Evolutionary conservation across 2,888 invertebrate genomes (phyloP).

Genomic region (Serrognathus titanus): DNA sequence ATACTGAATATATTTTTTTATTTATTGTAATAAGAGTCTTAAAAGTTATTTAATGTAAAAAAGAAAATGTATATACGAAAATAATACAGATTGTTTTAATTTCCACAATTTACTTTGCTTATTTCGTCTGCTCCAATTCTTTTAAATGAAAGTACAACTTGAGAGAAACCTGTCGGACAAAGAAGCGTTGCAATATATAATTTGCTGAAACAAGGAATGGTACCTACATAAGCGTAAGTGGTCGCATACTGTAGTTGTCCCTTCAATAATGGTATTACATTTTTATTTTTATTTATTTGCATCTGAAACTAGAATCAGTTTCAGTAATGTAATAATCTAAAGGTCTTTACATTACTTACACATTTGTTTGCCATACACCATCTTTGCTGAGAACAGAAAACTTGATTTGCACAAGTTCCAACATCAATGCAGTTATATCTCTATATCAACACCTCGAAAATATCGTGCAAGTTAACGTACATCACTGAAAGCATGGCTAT

Average conservation of each 20-base stretch:
- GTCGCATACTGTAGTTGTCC: constrained; percentile 60
- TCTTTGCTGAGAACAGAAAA: constrained; percentile 51
- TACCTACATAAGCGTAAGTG: constrained; percentile 63
- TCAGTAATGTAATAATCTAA: background rate
- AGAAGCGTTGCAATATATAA: constrained; percentile 1
- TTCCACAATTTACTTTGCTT: no score
- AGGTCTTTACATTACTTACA: constrained; percentile 41
- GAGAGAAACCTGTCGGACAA: constrained; percentile 28
- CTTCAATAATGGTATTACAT: constrained; percentile 53
- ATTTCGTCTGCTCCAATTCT: background rate
- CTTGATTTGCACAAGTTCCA: constrained; percentile 55
- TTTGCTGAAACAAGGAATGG: background rate
- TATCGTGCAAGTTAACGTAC: constrained; percentile 61
- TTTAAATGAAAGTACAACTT: constrained; percentile 26
- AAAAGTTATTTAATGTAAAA: no score
- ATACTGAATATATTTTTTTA: no score
- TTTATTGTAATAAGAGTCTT: no score
- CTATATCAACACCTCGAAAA: constrained; percentile 55
- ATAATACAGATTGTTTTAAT: no score
- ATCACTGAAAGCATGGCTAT: constrained; percentile 50
- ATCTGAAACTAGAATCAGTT: constrained; percentile 47
- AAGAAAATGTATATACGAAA: no score
- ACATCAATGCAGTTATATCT: constrained; percentile 58
- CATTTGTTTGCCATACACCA: constrained; percentile 61
- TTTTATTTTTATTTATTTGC: constrained; percentile 55